Evolutionary conservation across 2,113 vertebrate species (phyloP).

Genomic region (Leptodactylus fuscus): DNA sequence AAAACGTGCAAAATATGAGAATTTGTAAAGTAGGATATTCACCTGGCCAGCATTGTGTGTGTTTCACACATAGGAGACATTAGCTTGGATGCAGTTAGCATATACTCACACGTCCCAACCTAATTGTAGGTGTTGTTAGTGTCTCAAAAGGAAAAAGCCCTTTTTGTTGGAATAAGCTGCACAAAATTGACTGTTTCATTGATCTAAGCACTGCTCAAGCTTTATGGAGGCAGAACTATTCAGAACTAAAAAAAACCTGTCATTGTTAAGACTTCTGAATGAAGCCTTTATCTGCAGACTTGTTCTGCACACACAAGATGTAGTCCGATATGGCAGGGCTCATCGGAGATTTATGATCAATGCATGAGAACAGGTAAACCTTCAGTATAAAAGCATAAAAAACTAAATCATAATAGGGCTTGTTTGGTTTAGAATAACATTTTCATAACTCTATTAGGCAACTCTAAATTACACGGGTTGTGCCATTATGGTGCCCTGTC

Average conservation of each 20-base stretch:
- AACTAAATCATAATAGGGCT: no score
- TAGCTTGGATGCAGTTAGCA: not conserved
- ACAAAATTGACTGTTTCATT: conserved; percentile 18
- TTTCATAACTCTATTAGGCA: no score
- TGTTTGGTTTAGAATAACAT: no score
- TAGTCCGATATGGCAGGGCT: not conserved
- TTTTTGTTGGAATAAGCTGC: conserved; percentile 20
- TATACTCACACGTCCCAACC: not conserved
- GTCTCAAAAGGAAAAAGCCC: conserved; percentile 18
- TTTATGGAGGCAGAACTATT: not conserved
- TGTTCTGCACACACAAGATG: not conserved
- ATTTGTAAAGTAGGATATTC: not conserved
- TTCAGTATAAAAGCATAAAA: no score
- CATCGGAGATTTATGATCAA: not conserved
- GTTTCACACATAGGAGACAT: conserved; percentile 12
- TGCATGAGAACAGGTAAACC: not conserved
- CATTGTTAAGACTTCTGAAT: conserved; percentile 15
- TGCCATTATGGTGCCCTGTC: no score
- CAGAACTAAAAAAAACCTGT: not conserved
- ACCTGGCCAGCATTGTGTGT: not conserved
- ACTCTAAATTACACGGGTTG: no score
- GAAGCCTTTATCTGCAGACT: not conserved
- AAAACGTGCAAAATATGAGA: not conserved
- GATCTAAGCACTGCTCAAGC: not conserved
- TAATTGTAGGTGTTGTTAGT: conserved; percentile 31